phyloP scores from a whole-genome alignment of 2,888 invertebrate genomes.

The Cosmia pyralina region DNA sequence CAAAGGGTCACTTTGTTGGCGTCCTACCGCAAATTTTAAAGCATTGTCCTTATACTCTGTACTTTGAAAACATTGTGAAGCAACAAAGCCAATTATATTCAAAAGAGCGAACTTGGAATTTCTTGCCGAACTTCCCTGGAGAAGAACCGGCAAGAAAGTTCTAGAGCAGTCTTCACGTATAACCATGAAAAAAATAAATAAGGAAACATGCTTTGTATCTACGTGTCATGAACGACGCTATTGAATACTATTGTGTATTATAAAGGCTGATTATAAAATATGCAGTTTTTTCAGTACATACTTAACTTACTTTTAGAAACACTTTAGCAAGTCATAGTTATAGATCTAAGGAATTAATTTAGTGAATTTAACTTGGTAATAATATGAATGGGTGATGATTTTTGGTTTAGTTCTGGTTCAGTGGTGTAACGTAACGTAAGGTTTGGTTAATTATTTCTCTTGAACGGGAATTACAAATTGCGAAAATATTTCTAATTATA shows the following conservation, averaged over 20 bases:
- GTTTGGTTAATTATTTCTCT: neutral
- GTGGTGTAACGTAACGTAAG: conserved; percentile 1
- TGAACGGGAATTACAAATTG: neutral
- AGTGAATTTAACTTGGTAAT: conserved; percentile 26
- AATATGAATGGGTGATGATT: conserved; percentile 17
- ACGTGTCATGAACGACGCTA: neutral
- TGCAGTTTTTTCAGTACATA: neutral
- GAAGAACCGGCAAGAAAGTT: too few relatives aligned
- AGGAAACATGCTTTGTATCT: neutral
- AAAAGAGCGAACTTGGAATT: too few relatives aligned
- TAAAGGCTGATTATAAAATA: too few relatives aligned
- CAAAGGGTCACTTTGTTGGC: too few relatives aligned
- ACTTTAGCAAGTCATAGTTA: conserved; percentile 46
- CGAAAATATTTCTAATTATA: too few relatives aligned
- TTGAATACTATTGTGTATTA: conserved; percentile 2
- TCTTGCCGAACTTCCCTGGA: too few relatives aligned
- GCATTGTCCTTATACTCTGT: too few relatives aligned
- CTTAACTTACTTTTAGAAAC: neutral
- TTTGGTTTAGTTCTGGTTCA: conserved; percentile 26
- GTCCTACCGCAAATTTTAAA: too few relatives aligned
- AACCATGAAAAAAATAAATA: too few relatives aligned
- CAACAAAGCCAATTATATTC: too few relatives aligned
- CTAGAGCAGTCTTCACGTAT: too few relatives aligned
- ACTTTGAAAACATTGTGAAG: too few relatives aligned
- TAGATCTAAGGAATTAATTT: conserved; percentile 19